These are phyloP conservation scores for Psix sp. DNA, from an alignment of 1,140 invertebrate species.

Conservation along the genomic window DNA sequence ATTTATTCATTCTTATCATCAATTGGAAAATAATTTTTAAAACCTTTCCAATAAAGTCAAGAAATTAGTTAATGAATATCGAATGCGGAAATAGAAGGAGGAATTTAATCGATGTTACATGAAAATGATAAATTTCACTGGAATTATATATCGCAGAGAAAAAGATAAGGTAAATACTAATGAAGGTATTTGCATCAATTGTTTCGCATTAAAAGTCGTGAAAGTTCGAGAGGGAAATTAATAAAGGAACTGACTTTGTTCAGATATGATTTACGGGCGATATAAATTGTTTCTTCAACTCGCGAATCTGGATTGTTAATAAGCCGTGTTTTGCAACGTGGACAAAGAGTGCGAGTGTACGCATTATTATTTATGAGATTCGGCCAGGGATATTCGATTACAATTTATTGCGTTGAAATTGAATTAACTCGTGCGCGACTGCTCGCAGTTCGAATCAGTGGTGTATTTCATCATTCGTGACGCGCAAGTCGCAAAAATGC, in stretches of 20 bases:
- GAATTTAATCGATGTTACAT: too few relatives aligned
- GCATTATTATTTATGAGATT: constrained; percentile 48
- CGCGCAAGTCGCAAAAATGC: constrained; percentile 28
- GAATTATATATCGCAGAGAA: too few relatives aligned
- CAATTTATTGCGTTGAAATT: constrained; percentile 48
- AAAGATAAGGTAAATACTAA: too few relatives aligned
- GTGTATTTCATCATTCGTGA: constrained; percentile 34
- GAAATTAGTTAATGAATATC: too few relatives aligned
- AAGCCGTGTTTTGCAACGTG: constrained; percentile 8
- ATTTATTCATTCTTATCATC: too few relatives aligned
- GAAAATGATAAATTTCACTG: too few relatives aligned
- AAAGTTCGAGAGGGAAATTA: neutral
- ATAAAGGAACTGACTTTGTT: constrained; percentile 12
- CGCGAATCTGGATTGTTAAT: constrained; percentile 30
- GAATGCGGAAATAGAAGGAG: too few relatives aligned
- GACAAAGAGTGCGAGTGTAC: constrained; percentile 18
- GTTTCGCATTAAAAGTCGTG: neutral
- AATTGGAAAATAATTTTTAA: too few relatives aligned
- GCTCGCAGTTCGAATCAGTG: constrained; percentile 19
- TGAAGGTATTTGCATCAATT: too few relatives aligned
- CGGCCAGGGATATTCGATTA: constrained; percentile 39
- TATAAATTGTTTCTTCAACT: constrained; percentile 33
- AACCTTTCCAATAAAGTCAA: too few relatives aligned
- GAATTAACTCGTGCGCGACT: constrained; percentile 29
- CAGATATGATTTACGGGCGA: constrained; percentile 22